Evolutionary conservation across 2,888 invertebrate species (phyloP).

Genomic region (Thysanoteuthis rhombus): DNA sequence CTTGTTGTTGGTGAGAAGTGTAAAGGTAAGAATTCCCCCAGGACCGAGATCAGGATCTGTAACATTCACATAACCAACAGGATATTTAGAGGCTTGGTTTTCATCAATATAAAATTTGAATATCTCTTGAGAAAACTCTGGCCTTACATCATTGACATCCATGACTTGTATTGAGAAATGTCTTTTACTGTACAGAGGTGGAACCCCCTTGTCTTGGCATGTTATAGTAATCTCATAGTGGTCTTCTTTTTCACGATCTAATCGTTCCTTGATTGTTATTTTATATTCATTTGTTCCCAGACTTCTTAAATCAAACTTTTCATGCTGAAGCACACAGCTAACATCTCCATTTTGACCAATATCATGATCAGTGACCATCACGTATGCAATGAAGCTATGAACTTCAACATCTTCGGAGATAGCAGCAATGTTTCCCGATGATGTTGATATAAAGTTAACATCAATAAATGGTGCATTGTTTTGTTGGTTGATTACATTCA

Average conservation of each 20-base stretch:
- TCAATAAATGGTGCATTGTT: conserved; percentile 89
- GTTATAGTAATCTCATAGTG: conserved; percentile 41
- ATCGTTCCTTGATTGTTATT: conserved; percentile 37
- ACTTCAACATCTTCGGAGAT: conserved; percentile 77
- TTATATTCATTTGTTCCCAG: conserved; percentile 41
- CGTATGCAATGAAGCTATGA: conserved; percentile 91
- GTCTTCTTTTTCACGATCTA: conserved; percentile 43
- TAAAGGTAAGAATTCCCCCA: conserved; percentile 42
- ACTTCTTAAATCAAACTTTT: conserved; percentile 48
- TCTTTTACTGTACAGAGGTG: conserved; percentile 37
- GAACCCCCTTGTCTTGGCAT: conserved; percentile 42
- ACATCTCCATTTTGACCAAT: conserved; percentile 55
- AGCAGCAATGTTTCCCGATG: conserved; percentile 56
- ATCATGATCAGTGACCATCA: conserved; percentile 75
- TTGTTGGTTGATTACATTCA: conserved; percentile 75
- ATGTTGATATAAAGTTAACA: conserved; percentile 85
- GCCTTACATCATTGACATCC: conserved; percentile 38
- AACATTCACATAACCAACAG: conserved; percentile 41
- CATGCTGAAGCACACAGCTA: conserved; percentile 48
- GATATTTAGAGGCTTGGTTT: conserved; percentile 38
- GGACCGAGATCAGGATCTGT: conserved; percentile 44
- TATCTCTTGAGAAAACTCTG: conserved; percentile 38
- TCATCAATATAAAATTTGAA: conserved; percentile 38
- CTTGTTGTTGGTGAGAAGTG: conserved; percentile 37
- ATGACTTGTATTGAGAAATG: conserved; percentile 37